These are phyloP conservation scores for Jaculus jaculus DNA, from an alignment of 2,113 vertebrate species.

Conservation along the genomic window DNA sequence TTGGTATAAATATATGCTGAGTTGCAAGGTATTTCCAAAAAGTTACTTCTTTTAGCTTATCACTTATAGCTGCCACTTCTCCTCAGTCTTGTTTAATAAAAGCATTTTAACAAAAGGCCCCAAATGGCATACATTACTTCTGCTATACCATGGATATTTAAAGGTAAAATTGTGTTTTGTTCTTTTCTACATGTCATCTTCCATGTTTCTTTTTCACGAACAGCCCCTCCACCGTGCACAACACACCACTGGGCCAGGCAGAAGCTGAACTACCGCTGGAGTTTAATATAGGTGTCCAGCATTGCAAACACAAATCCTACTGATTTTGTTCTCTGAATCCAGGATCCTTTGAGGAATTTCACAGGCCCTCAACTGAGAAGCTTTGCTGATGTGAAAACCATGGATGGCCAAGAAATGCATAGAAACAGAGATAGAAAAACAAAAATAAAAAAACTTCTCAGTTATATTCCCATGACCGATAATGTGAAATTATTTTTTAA, in stretches of 20 bases:
- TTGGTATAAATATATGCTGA: neutral
- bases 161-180: neutral
- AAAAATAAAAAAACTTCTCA: neutral
- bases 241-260: neutral
- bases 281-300: neutral
- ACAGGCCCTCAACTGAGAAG: neutral
- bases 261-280: neutral
- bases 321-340: neutral
- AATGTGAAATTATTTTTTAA: conserved; percentile 38
- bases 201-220: neutral
- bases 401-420: neutral
- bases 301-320: neutral
- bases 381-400: neutral
- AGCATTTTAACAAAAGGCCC: neutral
- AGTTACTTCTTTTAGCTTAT: neutral
- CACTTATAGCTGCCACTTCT: neutral
- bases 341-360: neutral
- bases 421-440: neutral
- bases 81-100: conserved; percentile 36
- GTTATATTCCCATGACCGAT: neutral
- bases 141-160: neutral
- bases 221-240: neutral
- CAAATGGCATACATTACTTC: neutral
- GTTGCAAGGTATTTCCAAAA: neutral
- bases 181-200: neutral